Conservation (phyloP, 2,888 invertebrate genomes). For the Xylota sylvarum region DNA sequence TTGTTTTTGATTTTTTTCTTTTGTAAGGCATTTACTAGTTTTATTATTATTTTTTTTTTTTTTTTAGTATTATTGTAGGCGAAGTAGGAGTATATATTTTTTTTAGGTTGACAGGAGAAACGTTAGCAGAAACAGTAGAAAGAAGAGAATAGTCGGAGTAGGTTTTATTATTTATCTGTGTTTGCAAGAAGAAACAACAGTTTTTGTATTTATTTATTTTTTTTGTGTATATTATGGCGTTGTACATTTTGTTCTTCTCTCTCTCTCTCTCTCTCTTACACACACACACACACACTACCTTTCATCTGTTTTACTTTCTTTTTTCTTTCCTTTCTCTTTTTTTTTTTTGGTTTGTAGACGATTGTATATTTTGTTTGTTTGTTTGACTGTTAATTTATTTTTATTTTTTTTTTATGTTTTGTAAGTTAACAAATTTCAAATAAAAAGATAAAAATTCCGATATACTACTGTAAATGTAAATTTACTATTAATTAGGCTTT, state of each 20-base stretch:
- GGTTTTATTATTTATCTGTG: background rate
- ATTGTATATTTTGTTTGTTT: background rate
- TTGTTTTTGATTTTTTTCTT: conserved; percentile 22
- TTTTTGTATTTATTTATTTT: background rate
- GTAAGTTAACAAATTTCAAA: conserved; percentile 12
- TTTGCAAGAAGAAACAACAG: background rate
- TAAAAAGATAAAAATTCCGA: conserved; percentile 20
- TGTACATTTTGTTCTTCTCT: conserved; percentile 4
- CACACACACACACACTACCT: conserved; percentile 5
- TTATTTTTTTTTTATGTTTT: no score
- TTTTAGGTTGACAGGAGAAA: background rate
- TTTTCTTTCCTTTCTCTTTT: conserved; percentile 1
- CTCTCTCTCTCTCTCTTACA: background rate
- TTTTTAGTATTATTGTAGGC: conserved; percentile 10
- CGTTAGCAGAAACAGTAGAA: conserved; percentile 22
- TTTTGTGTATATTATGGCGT: background rate
- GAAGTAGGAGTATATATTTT: background rate
- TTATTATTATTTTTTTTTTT: conserved; percentile 6
- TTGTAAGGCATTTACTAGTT: conserved; percentile 34
- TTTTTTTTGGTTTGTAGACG: conserved; percentile 10
- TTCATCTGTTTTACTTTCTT: background rate
- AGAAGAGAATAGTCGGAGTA: conserved; percentile 1
- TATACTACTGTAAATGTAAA: conserved; percentile 27
- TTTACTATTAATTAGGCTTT: conserved; percentile 13
- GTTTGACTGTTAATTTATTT: conserved; percentile 34